These are phyloP conservation scores for Cataglyphis albicans DNA, from an alignment of 2,888 invertebrate species.

Conservation along the genomic window DNA sequence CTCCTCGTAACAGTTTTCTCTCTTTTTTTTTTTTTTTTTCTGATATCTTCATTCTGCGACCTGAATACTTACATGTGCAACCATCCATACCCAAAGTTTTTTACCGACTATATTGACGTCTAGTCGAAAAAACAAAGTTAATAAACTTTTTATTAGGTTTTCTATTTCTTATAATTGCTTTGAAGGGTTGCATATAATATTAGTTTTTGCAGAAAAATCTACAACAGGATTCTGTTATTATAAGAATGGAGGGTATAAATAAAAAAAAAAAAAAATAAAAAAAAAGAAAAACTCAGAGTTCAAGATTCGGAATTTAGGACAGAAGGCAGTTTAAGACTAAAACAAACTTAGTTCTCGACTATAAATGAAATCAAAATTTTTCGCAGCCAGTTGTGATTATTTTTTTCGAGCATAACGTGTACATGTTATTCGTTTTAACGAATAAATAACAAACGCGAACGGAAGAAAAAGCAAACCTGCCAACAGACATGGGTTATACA, in stretches of 20 bases:
- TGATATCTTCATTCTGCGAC: not conserved
- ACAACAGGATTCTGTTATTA: not conserved
- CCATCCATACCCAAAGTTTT: not conserved
- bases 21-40: not conserved
- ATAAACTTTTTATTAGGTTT: not conserved
- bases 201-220: not conserved
- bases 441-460: conserved; percentile 34
- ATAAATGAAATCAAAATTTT: conserved; percentile 19
- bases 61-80: conserved; percentile 26
- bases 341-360: not conserved
- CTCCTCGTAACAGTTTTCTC: conserved; percentile 26
- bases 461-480: conserved; percentile 13
- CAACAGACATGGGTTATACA: conserved; percentile 18
- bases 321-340: not conserved
- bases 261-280: too few relatives aligned
- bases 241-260: too few relatives aligned
- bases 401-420: not conserved
- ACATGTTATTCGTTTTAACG: conserved; percentile 45
- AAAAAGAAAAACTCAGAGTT: not conserved
- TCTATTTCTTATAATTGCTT: conserved; percentile 2
- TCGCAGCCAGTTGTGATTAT: conserved; percentile 14
- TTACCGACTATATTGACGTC: too few relatives aligned
- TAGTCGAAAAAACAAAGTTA: not conserved
- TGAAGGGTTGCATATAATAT: too few relatives aligned
- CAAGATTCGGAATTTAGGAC: not conserved